Base-by-base conservation (phyloP, 2,797 vertebrate species). In the Clarias laeviceps region DNA sequence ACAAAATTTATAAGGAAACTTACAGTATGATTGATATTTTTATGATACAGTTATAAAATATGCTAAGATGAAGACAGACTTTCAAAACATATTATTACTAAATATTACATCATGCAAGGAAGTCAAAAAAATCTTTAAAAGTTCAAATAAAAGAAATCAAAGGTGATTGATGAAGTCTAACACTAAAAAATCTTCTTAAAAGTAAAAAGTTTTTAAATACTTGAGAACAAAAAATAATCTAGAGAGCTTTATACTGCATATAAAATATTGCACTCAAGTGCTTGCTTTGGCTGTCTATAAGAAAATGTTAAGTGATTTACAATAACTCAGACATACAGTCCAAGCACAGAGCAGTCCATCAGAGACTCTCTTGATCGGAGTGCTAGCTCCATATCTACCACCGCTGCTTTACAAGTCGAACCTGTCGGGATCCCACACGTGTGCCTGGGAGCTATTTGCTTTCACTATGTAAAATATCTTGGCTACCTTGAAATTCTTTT, bases 401-500 rank as follows among this genome's bases (percentile, higher is more conserved):
- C 5, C 37, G 29, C 27, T 76, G 15, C 18, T 78, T 61, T 59
- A 29, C 17, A 32, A 22, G 2, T 59, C 24, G 32, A 61, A 7
- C 20, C 22, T 6, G 18, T n/a, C 62, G 17, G 50, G 50, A 20
- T 32, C 29, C 8, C 17, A 27, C 69, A 45, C 6, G 69, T 22
- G 18, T 24, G 5, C 24, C n/a, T 45, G 45, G 7, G 27, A 76
- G 27, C 50, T 29, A 12, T 56, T 56, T 76, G 17, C n/a, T 76
- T 76, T 27, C 29, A 56, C 15, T 20, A 54, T 54, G 27, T 27
- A 74, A 18, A 54, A 27, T 50, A 8, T 34, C 54, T 14, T 76
- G 22, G 20, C 65, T 79, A 80, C 57, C 66, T 72, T 80, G n/a
- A 62, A 80, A 79, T 34, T 59, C 9, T 59, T 69, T 22, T 54